These are phyloP conservation scores for Zaprionus davidi DNA, from an alignment of 1,140 invertebrate species.

Conservation along the genomic window DNA sequence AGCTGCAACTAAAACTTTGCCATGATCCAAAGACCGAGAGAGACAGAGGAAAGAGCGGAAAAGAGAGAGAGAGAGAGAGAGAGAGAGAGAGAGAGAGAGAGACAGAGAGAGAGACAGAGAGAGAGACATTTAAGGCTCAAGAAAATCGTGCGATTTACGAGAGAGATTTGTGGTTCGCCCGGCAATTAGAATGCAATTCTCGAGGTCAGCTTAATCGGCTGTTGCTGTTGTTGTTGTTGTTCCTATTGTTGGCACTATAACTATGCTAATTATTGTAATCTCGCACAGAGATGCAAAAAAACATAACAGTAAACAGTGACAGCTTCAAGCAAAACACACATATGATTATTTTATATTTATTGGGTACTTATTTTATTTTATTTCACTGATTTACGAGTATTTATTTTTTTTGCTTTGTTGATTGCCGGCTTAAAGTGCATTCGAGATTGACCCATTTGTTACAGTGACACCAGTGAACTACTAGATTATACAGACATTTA, in stretches of 20 bases:
- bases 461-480: too few relatives aligned
- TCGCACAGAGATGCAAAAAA: slow-evolving; percentile 10
- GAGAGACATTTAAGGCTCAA: slow-evolving; percentile 27
- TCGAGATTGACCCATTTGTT: too few relatives aligned
- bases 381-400: neutral
- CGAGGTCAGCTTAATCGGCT: slow-evolving; percentile 12
- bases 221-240: slow-evolving; percentile 15
- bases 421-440: too few relatives aligned
- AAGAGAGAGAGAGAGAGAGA: neutral
- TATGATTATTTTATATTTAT: slow-evolving; percentile 3
- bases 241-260: slow-evolving; percentile 31
- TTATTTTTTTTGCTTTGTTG: neutral
- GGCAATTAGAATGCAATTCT: slow-evolving; percentile 3
- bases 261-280: slow-evolving; percentile 72
- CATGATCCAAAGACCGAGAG: slow-evolving; percentile 28
- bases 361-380: neutral
- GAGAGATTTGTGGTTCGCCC: slow-evolving; percentile 43
- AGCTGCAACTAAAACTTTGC: slow-evolving; percentile 54
- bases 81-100: neutral
- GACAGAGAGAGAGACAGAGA: slow-evolving; percentile 4
- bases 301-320: neutral
- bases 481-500: too few relatives aligned
- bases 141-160: slow-evolving; percentile 47
- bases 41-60: neutral
- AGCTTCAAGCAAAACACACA: neutral